Evolutionary conservation across 2,888 invertebrate species (phyloP).

Genomic region (Leucophenga montana): DNA sequence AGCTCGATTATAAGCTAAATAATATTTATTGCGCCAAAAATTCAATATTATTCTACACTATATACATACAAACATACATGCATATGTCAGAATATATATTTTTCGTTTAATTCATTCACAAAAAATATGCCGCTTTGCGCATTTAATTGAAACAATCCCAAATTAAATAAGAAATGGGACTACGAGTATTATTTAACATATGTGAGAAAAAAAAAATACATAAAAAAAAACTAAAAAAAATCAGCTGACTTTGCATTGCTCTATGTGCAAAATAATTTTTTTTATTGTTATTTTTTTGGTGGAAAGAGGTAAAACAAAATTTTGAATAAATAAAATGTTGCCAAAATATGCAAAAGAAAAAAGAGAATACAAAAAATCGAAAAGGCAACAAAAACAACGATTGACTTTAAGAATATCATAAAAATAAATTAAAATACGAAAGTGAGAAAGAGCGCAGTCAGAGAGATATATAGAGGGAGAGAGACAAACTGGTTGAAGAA

Average conservation of each 20-base stretch:
- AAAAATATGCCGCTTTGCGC: too few relatives aligned
- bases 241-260: constrained; percentile 7
- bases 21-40: too few relatives aligned
- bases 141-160: too few relatives aligned
- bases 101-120: too few relatives aligned
- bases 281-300: background rate
- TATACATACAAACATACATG: too few relatives aligned
- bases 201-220: background rate
- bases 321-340: constrained; percentile 3
- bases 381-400: background rate
- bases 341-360: background rate
- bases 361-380: background rate
- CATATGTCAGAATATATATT: too few relatives aligned
- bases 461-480: too few relatives aligned
- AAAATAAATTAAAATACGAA: background rate
- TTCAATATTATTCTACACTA: too few relatives aligned
- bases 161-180: too few relatives aligned
- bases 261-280: background rate
- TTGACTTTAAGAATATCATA: background rate
- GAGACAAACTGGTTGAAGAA: too few relatives aligned
- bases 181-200: background rate
- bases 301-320: background rate
- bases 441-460: too few relatives aligned
- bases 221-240: background rate
- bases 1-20: too few relatives aligned